Evolutionary conservation across 2,888 invertebrate genomes (phyloP).

Genomic region (Eulithis prunata): DNA sequence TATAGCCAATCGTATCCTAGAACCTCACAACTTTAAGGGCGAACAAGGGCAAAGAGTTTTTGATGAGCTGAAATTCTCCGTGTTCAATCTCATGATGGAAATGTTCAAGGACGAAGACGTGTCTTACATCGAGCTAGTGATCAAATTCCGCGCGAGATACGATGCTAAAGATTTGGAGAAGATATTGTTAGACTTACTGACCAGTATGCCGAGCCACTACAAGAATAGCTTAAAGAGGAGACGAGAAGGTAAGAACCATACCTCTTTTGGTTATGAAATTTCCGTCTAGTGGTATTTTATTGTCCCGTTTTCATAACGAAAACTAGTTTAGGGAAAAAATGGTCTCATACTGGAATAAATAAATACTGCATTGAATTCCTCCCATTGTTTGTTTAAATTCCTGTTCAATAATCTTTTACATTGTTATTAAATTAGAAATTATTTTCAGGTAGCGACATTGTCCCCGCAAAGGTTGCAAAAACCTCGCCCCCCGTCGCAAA

Average conservation of each 20-base stretch:
- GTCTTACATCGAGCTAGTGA: conserved; percentile 68
- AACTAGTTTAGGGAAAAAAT: too few species aligned
- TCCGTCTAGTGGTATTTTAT: neutral
- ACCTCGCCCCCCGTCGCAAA: conserved; percentile 25
- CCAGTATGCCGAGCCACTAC: conserved; percentile 58
- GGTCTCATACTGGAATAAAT: neutral
- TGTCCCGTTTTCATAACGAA: neutral
- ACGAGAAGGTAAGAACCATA: conserved; percentile 57
- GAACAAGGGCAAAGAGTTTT: conserved; percentile 53
- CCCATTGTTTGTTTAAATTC: neutral
- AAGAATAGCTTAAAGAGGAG: conserved; percentile 56
- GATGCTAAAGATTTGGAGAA: conserved; percentile 57
- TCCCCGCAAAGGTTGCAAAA: conserved; percentile 34
- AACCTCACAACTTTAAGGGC: conserved; percentile 51
- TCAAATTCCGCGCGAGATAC: conserved; percentile 66
- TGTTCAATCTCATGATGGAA: conserved; percentile 55
- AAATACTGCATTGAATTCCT: neutral
- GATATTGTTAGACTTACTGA: conserved; percentile 61
- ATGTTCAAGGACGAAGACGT: conserved; percentile 68
- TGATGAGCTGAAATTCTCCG: conserved; percentile 54
- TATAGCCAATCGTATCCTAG: conserved; percentile 58
- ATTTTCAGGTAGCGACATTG: conserved; percentile 39
- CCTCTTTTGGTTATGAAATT: too few species aligned
- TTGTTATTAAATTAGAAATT: conserved; percentile 31
- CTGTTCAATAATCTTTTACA: neutral